A percentile compares a stretch with the other conserved stretches of the same genome.
These are phyloP conservation scores for Thereva nobilitata DNA, from an alignment of 2,888 invertebrate genomes.

Conservation along the genomic window DNA sequence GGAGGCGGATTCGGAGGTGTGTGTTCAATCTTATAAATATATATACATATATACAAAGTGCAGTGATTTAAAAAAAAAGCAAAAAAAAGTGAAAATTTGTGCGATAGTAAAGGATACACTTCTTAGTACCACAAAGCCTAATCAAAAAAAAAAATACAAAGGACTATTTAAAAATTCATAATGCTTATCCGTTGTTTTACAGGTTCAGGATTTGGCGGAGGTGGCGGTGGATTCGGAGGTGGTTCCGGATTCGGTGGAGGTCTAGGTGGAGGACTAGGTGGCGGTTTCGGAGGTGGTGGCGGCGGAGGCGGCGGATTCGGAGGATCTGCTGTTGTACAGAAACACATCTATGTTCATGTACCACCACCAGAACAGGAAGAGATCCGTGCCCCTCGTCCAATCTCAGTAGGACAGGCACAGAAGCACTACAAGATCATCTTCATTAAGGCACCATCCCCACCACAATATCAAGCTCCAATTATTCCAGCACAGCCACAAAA, in stretches of 20 bases:
- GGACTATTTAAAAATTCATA: too few species aligned
- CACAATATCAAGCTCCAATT: conserved; percentile 79
- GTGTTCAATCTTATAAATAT: background rate
- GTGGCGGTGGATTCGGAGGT: conserved; percentile 39
- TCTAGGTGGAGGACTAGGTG: conserved; percentile 45
- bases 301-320: conserved; percentile 38
- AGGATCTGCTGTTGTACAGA: conserved; percentile 68
- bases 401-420: conserved; percentile 74
- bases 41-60: too few species aligned
- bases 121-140: too few species aligned
- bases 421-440: conserved; percentile 92
- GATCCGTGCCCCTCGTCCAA: conserved; percentile 63
- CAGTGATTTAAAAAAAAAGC: too few species aligned
- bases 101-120: too few species aligned
- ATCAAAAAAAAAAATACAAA: too few species aligned
- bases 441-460: conserved; percentile 87
- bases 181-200: too few species aligned
- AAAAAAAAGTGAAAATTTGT: too few species aligned
- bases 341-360: conserved; percentile 88
- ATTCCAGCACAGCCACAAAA: conserved; percentile 81
- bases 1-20: conserved; percentile 40
- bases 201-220: conserved; percentile 50
- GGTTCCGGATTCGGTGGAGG: conserved; percentile 45
- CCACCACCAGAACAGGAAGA: conserved; percentile 86
- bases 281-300: conserved; percentile 45